Percentiles rank a stretch among this genome's conserved stretches.
phyloP scores from a whole-genome alignment of 2,797 vertebrate genomes.

The Myioborus melanocephalus region DNA sequence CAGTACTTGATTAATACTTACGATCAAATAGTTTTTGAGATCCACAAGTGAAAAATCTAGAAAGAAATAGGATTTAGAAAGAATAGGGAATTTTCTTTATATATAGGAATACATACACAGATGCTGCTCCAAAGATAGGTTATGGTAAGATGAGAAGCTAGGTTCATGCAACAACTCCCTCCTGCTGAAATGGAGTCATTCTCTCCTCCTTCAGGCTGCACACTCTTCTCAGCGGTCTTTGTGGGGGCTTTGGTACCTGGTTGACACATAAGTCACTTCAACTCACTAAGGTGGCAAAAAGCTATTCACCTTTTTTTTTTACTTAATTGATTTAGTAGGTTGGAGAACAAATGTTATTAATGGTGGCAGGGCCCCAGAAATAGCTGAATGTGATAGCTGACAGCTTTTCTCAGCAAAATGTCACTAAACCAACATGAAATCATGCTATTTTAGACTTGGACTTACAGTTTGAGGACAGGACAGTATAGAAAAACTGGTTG shows the following conservation, averaged over 20 bases:
- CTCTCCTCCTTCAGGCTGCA: not conserved
- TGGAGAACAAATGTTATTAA: slow-evolving; percentile 7
- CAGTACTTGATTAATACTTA: not conserved
- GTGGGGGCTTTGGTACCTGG: not conserved
- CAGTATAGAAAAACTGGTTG: not conserved
- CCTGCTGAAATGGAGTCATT: not conserved
- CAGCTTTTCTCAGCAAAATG: slow-evolving; percentile 29
- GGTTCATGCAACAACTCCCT: not conserved
- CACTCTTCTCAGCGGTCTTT: not conserved
- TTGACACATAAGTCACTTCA: not conserved
- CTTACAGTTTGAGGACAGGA: not conserved
- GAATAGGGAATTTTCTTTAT: not conserved
- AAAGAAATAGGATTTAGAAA: not conserved
- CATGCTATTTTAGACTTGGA: not conserved
- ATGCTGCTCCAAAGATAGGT: not conserved
- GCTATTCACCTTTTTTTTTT: rapidly evolving
- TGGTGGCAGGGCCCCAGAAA: not conserved
- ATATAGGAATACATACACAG: not conserved
- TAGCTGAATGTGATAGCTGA: not conserved
- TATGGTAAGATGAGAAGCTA: slow-evolving; percentile 5
- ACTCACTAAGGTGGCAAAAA: not conserved
- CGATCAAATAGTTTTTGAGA: not conserved
- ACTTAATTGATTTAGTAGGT: not conserved
- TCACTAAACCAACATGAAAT: slow-evolving; percentile 19
- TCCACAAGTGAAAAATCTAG: not conserved